Conservation (phyloP, 2,888 invertebrate species). For the Monochamus alternatus region DNA sequence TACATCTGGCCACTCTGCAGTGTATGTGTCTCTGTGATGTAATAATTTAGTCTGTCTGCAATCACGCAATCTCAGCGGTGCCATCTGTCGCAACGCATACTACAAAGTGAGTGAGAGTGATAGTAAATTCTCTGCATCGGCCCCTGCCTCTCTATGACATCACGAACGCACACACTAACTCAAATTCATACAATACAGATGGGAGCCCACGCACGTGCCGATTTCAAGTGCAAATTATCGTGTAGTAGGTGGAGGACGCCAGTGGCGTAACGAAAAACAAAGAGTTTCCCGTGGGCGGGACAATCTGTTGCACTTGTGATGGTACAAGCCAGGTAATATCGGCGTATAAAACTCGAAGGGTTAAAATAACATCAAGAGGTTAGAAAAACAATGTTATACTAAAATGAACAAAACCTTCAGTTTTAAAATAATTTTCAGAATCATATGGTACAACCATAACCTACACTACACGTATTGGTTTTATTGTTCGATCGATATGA, state of each 20-base stretch:
- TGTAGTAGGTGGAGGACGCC: slow-evolving; percentile 14
- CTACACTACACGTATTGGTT: too few relatives aligned
- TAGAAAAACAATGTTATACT: too few relatives aligned
- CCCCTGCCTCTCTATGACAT: slow-evolving; percentile 5
- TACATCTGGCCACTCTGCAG: neutral
- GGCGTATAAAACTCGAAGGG: too few relatives aligned
- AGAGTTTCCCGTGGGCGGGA: too few relatives aligned
- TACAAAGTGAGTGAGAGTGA: neutral
- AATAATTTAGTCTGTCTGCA: neutral
- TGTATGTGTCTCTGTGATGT: neutral
- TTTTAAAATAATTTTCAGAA: too few relatives aligned
- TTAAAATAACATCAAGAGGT: too few relatives aligned
- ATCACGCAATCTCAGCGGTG: slow-evolving; percentile 3
- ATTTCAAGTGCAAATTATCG: slow-evolving; percentile 25
- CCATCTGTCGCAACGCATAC: neutral
- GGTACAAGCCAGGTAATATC: too few relatives aligned
- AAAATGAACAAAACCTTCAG: too few relatives aligned
- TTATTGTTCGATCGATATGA: too few relatives aligned
- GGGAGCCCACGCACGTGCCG: slow-evolving; percentile 23
- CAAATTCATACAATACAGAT: slow-evolving; percentile 1
- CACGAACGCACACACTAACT: slow-evolving; percentile 10
- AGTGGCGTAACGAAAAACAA: slow-evolving; percentile 17
- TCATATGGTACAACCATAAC: too few relatives aligned
- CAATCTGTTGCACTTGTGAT: too few relatives aligned
- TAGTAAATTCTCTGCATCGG: neutral